A percentile compares a stretch with the other conserved stretches of the same genome.
Evolutionary conservation across 2,797 vertebrate species (phyloP).

Genomic region (Pseudopleuronectes americanus): DNA sequence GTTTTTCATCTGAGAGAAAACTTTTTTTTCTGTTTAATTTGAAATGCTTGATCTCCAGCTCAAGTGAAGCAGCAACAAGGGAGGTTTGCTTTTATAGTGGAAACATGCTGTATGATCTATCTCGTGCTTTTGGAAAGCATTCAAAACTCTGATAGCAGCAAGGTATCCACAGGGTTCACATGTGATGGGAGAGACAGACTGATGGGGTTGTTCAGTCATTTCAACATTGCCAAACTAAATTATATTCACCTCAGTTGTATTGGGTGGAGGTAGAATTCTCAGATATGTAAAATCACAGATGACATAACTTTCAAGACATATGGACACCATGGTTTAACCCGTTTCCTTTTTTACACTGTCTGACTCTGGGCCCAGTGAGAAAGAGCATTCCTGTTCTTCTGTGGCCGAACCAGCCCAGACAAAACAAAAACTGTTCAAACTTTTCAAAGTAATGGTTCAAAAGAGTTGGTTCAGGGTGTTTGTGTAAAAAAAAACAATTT

Average conservation of each 20-base stretch:
- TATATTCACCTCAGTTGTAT: neutral
- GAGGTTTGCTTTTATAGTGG: slow-evolving; percentile 15
- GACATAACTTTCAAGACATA: neutral
- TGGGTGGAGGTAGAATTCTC: neutral
- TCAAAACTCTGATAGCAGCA: slow-evolving; percentile 7
- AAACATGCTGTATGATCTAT: slow-evolving; percentile 58
- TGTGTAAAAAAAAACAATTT: too few species aligned
- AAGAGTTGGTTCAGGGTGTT: too few species aligned
- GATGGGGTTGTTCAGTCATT: neutral
- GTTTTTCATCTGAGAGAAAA: slow-evolving; percentile 71
- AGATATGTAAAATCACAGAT: neutral
- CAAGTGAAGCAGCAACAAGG: neutral
- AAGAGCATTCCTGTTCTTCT: too few species aligned
- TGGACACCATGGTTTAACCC: neutral
- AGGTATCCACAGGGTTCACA: neutral
- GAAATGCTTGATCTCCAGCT: slow-evolving; percentile 67
- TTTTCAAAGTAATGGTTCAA: too few species aligned
- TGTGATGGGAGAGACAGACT: slow-evolving; percentile 1
- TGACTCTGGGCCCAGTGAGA: too few species aligned
- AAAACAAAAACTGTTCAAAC: too few species aligned
- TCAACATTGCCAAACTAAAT: slow-evolving; percentile 1
- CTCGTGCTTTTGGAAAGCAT: slow-evolving; percentile 63
- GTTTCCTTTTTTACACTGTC: too few species aligned
- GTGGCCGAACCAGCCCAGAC: too few species aligned
- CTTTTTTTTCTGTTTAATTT: slow-evolving; percentile 59